Evolutionary conservation across 1,140 invertebrate genomes (phyloP), one percentile per base, ranked within the genome.

Genomic region (Calephelis nemesis): DNA sequence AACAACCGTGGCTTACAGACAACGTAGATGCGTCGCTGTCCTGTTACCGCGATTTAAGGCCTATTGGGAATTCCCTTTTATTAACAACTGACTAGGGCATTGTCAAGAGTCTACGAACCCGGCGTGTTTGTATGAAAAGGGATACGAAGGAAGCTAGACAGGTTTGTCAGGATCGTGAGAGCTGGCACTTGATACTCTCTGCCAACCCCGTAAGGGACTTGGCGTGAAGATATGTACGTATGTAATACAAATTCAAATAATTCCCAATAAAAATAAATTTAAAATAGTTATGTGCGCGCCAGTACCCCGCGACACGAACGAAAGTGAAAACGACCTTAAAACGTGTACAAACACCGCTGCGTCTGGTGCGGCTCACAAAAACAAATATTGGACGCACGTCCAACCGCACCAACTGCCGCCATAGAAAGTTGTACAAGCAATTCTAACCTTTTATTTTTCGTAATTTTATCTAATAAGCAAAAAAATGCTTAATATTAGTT

Each of bases 241-340:
- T 8, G 8, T 15, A 19, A 52, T 15, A 52, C 8, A n/a, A 6
- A 52, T 13, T 52, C 49, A 3, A 5, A 13, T 13, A 52, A 7
- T 3, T 54, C 7, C 13, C 19, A 15, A 54, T 19, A 19, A 54
- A 54, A 54, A 19, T 19, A 19, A 19, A 54, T 54, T 30, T 19
- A 13, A 54, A 54, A 54, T 5, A 54, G 49, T 52, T 30, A 48
- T 58, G 48, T 67, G 60, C 65, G 65, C 47, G 52, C 60, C 40
- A 12, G 42, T 67, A 40, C 12, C 13, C 54, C 62, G 42, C 54
- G 50, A 64, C 62, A 62, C 78, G 58, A 65, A 76, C 64, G 81
- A 85, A 85, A 85, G 83, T 82, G 81, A 85, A 82, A 85, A 85
- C 71, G 77, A 50, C 82, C 81, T 81, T 82, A 82, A 85, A 85